These are phyloP conservation scores for Macroramphosus scolopax DNA, from an alignment of 2,797 vertebrate species.

Conservation along the genomic window DNA sequence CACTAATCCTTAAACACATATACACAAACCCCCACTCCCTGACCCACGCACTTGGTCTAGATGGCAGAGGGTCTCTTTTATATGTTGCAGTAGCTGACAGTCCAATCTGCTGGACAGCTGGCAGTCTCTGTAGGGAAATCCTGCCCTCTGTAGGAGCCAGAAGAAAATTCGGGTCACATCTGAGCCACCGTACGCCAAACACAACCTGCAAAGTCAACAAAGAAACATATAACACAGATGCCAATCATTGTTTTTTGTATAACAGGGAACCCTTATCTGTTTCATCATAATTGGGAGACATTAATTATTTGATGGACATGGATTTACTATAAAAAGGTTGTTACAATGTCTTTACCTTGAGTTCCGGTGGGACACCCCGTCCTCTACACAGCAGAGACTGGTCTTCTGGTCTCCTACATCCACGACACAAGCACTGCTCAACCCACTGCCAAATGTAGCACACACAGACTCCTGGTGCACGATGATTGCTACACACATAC, in stretches of 20 bases:
- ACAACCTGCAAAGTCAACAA: constrained; percentile 77
- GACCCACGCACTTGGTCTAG: constrained; percentile 86
- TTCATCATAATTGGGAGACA: neutral
- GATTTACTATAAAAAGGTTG: neutral
- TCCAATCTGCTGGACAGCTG: constrained; percentile 88
- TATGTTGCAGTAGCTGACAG: constrained; percentile 90
- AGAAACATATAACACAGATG: neutral
- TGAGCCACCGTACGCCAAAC: constrained; percentile 91
- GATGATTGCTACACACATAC: constrained; percentile 81
- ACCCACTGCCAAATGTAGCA: constrained; percentile 92
- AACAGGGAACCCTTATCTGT: neutral
- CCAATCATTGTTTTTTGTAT: neutral
- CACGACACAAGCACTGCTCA: constrained; percentile 94
- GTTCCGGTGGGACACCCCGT: constrained; percentile 94
- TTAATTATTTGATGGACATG: neutral
- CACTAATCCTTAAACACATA: neutral
- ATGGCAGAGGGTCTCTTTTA: constrained; percentile 96
- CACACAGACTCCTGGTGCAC: constrained; percentile 97
- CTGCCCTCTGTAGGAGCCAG: constrained; percentile 95
- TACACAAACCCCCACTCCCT: neutral
- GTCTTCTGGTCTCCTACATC: constrained; percentile 98
- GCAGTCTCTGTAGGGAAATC: constrained; percentile 95
- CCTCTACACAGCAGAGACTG: constrained; percentile 95
- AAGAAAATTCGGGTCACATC: constrained; percentile 95
- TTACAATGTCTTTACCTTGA: constrained; percentile 79